Evolutionary conservation across 2,888 invertebrate genomes (phyloP).

Genomic region (Malthinus seriepunctatus): DNA sequence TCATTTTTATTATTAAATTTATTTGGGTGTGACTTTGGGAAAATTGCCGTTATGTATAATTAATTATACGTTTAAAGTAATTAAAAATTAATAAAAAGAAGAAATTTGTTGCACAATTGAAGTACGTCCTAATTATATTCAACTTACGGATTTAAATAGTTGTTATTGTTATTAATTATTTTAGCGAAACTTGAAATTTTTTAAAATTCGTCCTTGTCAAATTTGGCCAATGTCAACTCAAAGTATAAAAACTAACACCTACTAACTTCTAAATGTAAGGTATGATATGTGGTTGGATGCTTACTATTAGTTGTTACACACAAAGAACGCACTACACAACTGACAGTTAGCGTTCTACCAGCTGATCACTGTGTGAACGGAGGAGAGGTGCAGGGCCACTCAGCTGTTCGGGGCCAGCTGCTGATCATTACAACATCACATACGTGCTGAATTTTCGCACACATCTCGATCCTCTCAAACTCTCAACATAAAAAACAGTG

Average conservation of each 20-base stretch:
- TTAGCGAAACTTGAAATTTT: not conserved
- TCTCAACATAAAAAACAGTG: not conserved
- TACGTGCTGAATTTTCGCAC: slow-evolving; percentile 12
- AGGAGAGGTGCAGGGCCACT: slow-evolving; percentile 32
- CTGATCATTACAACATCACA: slow-evolving; percentile 19
- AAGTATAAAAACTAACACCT: slow-evolving; percentile 9
- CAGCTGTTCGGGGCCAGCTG: slow-evolving; percentile 43
- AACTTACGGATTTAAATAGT: too few species aligned
- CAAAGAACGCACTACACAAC: slow-evolving; percentile 43
- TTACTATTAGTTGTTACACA: slow-evolving; percentile 36
- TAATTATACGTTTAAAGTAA: too few species aligned
- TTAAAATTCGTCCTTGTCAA: slow-evolving; percentile 10
- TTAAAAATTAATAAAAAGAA: too few species aligned
- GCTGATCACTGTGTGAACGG: slow-evolving; percentile 38
- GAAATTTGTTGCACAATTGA: too few species aligned
- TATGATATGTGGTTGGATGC: slow-evolving; percentile 9
- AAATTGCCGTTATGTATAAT: too few species aligned
- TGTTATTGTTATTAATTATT: not conserved
- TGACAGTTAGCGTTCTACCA: slow-evolving; percentile 41
- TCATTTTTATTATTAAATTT: too few species aligned
- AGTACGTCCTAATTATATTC: too few species aligned
- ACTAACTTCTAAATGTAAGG: not conserved
- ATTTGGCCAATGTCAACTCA: slow-evolving; percentile 13
- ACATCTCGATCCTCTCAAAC: too few species aligned
- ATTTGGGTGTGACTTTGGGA: too few species aligned